Percentiles rank a stretch among this genome's conserved stretches.
These are phyloP conservation scores for Chelonia mydas DNA, from an alignment of 2,797 vertebrate genomes.

Conservation along the genomic window DNA sequence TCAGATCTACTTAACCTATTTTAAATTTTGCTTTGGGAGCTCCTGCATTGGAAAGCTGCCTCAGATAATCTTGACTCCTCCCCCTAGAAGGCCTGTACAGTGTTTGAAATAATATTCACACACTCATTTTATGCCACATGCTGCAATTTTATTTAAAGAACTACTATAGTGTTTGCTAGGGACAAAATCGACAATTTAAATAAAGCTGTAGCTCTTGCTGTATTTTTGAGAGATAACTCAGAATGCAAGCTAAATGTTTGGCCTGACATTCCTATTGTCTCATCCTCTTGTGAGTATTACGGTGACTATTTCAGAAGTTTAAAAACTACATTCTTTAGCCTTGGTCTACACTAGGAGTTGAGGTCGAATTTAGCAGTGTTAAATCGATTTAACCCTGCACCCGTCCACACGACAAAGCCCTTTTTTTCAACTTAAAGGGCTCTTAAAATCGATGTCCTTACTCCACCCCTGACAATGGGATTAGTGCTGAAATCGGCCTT, in stretches of 20 bases:
- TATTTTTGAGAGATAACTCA: neutral
- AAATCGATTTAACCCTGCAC: no score
- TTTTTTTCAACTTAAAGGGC: no score
- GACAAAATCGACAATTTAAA: neutral
- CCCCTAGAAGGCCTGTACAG: no score
- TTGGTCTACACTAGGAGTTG: no score
- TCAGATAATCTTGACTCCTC: neutral
- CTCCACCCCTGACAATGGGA: no score
- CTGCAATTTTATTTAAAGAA: neutral
- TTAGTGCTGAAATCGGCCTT: no score
- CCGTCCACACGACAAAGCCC: no score
- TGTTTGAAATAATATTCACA: neutral
- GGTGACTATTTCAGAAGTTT: neutral
- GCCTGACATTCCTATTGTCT: neutral
- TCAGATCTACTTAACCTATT: neutral
- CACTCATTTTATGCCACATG: neutral
- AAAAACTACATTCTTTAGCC: slow-evolving; percentile 15
- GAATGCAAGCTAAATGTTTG: neutral
- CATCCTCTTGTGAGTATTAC: neutral
- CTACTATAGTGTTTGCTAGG: neutral
- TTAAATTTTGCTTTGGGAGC: neutral
- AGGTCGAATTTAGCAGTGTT: no score
- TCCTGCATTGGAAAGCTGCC: neutral
- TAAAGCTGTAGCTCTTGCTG: neutral
- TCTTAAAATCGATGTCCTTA: no score